Evolutionary conservation across 2,797 vertebrate species (phyloP), one percentile per base, ranked within the genome.

Genomic region (Cynodonichthys magdalenae): DNA sequence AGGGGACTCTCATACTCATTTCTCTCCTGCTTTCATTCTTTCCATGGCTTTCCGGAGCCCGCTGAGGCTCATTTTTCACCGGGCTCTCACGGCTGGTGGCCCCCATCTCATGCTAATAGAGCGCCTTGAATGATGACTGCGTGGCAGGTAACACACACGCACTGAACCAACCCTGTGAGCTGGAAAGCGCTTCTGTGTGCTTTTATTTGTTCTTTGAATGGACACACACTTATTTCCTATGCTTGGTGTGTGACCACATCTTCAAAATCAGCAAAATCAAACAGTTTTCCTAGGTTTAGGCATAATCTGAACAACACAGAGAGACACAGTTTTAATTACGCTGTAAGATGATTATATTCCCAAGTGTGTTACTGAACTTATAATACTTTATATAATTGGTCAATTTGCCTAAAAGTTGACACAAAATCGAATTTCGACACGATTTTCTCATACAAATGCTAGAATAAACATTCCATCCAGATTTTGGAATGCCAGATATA

Each of bases 31-130:
- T 82, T 75, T 34, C 67, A 81, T 82, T 83, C 73, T 73, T 71
- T 83, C 69, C 36, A 46, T 56, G 59, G 82, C 83, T 92, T 88
- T 89, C 87, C 79, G 69, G 86, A 86, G 63, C 82, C 84, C 15
- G 70, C 80, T 81, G 81, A 56, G 82, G 62, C 77, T 86, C 85
- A 83, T 90, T 92, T 90, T 90, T 90, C 86, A 83, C 64, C 27
- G 59, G 66, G 75, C 75, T 83, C 79, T 77, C 78, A 76, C 34
- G 52, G 75, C 86, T 80, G 87, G 83, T 86, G 88, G 83, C 79
- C 74, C 82, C 24, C 24, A 87, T 77, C 86, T 84, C 75, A 90
- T 86, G 88, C 77, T 87, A 89, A 92, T 78, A 66, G 74, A 79
- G 44, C 15, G 61, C 66, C n/a, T 69, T 66, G 80, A 83, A 67